A percentile compares a stretch with the other conserved stretches of the same genome.
Conservation (phyloP, 2,888 invertebrate species). For the Stenolophus ochropezus region DNA sequence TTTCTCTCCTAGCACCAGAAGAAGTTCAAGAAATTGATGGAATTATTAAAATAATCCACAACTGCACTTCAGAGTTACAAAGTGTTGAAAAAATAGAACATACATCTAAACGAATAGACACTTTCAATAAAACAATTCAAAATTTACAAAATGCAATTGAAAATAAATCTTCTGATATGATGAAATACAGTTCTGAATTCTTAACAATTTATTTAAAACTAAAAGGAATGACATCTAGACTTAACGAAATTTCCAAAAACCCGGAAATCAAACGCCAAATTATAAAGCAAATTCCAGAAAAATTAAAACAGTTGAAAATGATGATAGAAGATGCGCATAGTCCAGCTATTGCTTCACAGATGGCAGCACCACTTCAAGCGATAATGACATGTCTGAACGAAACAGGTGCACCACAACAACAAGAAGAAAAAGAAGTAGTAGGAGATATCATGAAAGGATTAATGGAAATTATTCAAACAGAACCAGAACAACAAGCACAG, state of each 20-base stretch:
- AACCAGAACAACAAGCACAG: constrained; percentile 6
- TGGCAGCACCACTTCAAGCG: constrained; percentile 47
- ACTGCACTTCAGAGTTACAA: constrained; percentile 2
- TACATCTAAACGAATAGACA: constrained; percentile 29
- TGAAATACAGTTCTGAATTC: constrained; percentile 42
- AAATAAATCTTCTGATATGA: constrained; percentile 24
- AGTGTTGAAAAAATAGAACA: constrained; percentile 36
- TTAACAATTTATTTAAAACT: constrained; percentile 47
- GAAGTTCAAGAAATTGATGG: constrained; percentile 36
- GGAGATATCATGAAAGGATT: constrained; percentile 47
- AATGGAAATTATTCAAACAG: constrained; percentile 47
- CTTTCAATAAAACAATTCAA: constrained; percentile 33
- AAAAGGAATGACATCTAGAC: constrained; percentile 44
- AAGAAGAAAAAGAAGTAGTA: constrained; percentile 52
- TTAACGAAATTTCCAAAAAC: constrained; percentile 51
- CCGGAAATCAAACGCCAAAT: constrained; percentile 50
- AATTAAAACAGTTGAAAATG: constrained; percentile 46
- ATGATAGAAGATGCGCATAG: constrained; percentile 54
- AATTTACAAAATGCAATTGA: constrained; percentile 43
- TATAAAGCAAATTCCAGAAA: constrained; percentile 49
- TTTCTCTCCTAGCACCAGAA: constrained; percentile 18
- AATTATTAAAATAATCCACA: constrained; percentile 29
- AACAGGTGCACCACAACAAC: constrained; percentile 30
- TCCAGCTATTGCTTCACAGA: constrained; percentile 46
- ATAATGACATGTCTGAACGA: constrained; percentile 48